These are phyloP conservation scores for Brenthis daphne DNA, from an alignment of 2,888 invertebrate genomes.

Conservation along the genomic window DNA sequence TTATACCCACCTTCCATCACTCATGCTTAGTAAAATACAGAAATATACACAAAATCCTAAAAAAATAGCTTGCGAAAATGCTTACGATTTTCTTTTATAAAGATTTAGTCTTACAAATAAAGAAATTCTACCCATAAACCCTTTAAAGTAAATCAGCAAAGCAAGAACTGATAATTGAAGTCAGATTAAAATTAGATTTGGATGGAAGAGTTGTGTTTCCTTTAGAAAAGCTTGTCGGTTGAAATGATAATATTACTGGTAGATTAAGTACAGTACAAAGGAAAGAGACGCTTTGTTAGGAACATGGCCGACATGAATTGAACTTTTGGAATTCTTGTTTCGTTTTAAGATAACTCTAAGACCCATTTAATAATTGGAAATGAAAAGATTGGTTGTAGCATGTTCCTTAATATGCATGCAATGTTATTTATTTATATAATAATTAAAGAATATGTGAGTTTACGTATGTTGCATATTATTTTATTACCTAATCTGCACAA, in stretches of 20 bases:
- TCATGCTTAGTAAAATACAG: too few relatives aligned
- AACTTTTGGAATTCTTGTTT: conserved; percentile 14
- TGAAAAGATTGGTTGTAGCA: too few relatives aligned
- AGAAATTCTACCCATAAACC: conserved; percentile 2
- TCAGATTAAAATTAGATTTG: conserved; percentile 26
- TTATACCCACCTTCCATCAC: too few relatives aligned
- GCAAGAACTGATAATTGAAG: conserved; percentile 22
- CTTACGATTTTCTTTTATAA: too few relatives aligned
- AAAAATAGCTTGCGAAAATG: too few relatives aligned
- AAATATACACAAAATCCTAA: too few relatives aligned
- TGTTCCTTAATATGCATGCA: too few relatives aligned
- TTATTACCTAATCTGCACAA: too few relatives aligned
- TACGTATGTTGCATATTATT: too few relatives aligned
- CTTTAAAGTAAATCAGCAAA: conserved; percentile 11
- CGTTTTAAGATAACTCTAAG: conserved; percentile 5
- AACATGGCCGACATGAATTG: conserved; percentile 7
- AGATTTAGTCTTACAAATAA: background rate
- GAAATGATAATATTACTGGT: conserved; percentile 38
- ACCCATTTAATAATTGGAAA: background rate
- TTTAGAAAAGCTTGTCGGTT: conserved; percentile 30
- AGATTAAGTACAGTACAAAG: conserved; percentile 37
- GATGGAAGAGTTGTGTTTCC: conserved; percentile 19
- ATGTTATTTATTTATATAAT: too few relatives aligned
- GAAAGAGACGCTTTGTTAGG: conserved; percentile 1
- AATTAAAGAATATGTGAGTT: too few relatives aligned